Percentiles rank a stretch among this genome's conserved stretches.
phyloP scores from a whole-genome alignment of 2,113 vertebrate genomes.

The Centropus unirufus region DNA sequence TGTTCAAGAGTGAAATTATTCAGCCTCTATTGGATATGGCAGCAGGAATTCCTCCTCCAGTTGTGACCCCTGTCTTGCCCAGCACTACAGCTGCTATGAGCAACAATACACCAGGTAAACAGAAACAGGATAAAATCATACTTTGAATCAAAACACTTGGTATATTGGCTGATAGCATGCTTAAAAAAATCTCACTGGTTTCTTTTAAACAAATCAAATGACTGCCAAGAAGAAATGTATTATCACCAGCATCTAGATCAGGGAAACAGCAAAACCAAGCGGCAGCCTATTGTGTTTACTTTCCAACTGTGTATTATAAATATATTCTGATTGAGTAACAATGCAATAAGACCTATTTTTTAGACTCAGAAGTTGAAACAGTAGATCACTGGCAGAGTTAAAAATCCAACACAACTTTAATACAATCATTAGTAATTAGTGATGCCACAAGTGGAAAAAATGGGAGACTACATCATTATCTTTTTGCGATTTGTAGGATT shows the following conservation, averaged over 20 bases:
- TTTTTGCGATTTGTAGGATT: not conserved
- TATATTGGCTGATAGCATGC: not conserved
- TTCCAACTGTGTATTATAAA: not conserved
- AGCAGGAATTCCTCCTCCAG: slow-evolving; percentile 92
- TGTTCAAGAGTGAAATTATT: slow-evolving; percentile 99
- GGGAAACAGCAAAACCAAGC: not conserved
- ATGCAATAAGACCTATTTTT: not conserved
- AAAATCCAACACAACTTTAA: not conserved
- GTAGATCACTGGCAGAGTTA: not conserved
- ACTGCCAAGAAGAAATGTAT: not conserved
- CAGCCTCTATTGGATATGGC: slow-evolving; percentile 98
- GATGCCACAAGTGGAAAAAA: not conserved
- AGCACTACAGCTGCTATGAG: slow-evolving; percentile 88
- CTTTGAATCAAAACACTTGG: not conserved
- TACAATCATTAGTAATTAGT: not conserved
- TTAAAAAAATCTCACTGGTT: not conserved
- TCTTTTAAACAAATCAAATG: not conserved
- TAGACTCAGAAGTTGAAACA: not conserved
- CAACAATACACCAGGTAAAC: slow-evolving; percentile 93
- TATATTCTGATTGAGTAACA: not conserved
- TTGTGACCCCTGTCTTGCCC: slow-evolving; percentile 88
- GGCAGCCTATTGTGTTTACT: not conserved
- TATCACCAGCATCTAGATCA: not conserved
- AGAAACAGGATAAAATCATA: not conserved
- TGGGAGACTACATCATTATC: not conserved